Base-by-base conservation (phyloP, 2,797 vertebrate genomes). In the Ispidina lecontei region DNA sequence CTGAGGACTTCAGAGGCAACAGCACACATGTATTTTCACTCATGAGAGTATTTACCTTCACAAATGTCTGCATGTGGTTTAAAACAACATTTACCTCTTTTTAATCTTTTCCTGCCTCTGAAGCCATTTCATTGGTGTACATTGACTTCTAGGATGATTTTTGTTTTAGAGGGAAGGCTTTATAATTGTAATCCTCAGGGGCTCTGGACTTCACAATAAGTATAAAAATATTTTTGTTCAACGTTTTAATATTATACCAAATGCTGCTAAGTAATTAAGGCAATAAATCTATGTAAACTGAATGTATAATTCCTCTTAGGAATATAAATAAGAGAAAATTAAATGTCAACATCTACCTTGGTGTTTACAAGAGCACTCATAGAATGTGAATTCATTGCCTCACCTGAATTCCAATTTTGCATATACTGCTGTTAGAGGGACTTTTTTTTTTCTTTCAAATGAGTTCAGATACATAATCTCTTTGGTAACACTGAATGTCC, bases 281-380 rank as follows among this genome's bases (percentile, higher is more conserved):
- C 41, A 87, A 92, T 73, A 78, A 67, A 92, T 63, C 44, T 90
- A 17, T 84, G 79, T 90, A 89, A 91, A 94, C 56, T 78, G 59
- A 83, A 84, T 1, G 0, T 65, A 25, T 78, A 63, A 93, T 90
- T 94, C 14, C 82, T 92, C 67, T 74, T 83, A 75, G 67, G 79
- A 92, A 73, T 78, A 86, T 37, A 78, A 91, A 88, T 67, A 21
- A 41, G 44, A 87, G 70, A 92, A 91, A 86, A 93, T 72, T 58
- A 93, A 94, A 93, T 92, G 92, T 92, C 89, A 94, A 8, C 59
- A 74, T 65, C 78, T 52, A 89, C 76, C 58, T 95, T 81, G 59
- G 29, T 93, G 81, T 92, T 92, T 94, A 92, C 17, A 44, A 73
- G 19, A 23, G 23, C 70, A 80, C 31, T 37, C 37, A 26, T 9